Percentiles rank a stretch among this genome's conserved stretches.
Evolutionary conservation across 2,113 vertebrate species (phyloP).

Genomic region (Spea multiplicata): DNA sequence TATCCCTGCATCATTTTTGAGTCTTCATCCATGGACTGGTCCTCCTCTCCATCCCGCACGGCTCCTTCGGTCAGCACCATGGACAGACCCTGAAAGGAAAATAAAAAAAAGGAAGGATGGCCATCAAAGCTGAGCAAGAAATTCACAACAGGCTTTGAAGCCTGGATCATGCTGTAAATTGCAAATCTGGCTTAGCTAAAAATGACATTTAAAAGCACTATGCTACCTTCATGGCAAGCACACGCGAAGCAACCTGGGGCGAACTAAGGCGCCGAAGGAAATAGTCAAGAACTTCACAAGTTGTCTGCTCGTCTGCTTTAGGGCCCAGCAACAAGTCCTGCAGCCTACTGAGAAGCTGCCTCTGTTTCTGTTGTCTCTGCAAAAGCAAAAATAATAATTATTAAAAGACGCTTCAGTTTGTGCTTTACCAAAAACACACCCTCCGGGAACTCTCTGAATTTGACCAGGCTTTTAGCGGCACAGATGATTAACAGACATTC

Average conservation of each 20-base stretch:
- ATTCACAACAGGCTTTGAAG: no score
- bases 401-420: no score
- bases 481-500: no score
- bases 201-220: no score
- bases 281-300: slow-evolving; percentile 94
- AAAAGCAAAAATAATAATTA: neutral
- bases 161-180: no score
- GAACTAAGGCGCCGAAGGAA: slow-evolving; percentile 93
- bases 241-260: slow-evolving; percentile 90
- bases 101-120: no score
- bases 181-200: no score
- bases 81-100: slow-evolving; percentile 78
- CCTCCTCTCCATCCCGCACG: slow-evolving; percentile 85
- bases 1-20: slow-evolving; percentile 81
- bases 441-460: no score
- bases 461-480: no score
- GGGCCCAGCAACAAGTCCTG: slow-evolving; percentile 92
- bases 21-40: slow-evolving; percentile 90
- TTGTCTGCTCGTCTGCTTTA: slow-evolving; percentile 93
- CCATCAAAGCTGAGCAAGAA: no score
- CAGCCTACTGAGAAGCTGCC: slow-evolving; percentile 87
- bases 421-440: no score
- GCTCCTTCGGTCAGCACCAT: slow-evolving; percentile 88
- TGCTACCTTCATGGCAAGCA: slow-evolving; percentile 92
- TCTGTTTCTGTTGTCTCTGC: slow-evolving; percentile 93